Percentiles rank a stretch among this genome's conserved stretches.
These are phyloP conservation scores for Nomada fabriciana DNA, from an alignment of 2,888 invertebrate genomes.

Conservation along the genomic window DNA sequence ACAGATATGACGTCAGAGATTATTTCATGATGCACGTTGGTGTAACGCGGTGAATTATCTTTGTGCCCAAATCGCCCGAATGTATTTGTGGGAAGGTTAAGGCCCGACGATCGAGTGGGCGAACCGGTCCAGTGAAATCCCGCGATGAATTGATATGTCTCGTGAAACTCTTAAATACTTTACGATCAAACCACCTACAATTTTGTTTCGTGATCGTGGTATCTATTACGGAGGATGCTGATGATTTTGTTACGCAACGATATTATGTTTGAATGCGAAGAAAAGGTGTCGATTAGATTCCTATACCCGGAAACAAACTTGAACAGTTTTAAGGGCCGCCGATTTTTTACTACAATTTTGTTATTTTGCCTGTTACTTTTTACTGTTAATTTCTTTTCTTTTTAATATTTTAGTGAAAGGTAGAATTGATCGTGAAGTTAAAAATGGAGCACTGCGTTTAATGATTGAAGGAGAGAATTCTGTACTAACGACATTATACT, in stretches of 20 bases:
- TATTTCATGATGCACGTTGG: slow-evolving; percentile 23
- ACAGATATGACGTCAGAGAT: slow-evolving; percentile 31
- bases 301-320: not conserved
- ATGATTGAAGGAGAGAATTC: too few relatives aligned
- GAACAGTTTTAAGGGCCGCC: not conserved
- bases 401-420: too few relatives aligned
- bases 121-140: slow-evolving; percentile 56
- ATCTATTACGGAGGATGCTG: not conserved
- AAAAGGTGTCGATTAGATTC: not conserved
- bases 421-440: too few relatives aligned
- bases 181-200: not conserved
- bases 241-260: not conserved
- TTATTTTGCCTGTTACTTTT: too few relatives aligned
- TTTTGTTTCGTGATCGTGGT: slow-evolving; percentile 3
- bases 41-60: slow-evolving; percentile 31
- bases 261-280: not conserved
- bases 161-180: slow-evolving; percentile 16
- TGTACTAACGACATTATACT: too few relatives aligned
- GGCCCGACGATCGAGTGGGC: slow-evolving; percentile 47
- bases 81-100: slow-evolving; percentile 62
- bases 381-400: too few relatives aligned
- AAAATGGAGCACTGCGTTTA: too few relatives aligned
- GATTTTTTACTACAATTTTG: too few relatives aligned
- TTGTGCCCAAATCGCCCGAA: slow-evolving; percentile 42
- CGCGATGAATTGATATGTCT: slow-evolving; percentile 11